These are phyloP conservation scores for Trididemnum miniatum DNA, from an alignment of 23 tunicate species.

Conservation along the genomic window DNA sequence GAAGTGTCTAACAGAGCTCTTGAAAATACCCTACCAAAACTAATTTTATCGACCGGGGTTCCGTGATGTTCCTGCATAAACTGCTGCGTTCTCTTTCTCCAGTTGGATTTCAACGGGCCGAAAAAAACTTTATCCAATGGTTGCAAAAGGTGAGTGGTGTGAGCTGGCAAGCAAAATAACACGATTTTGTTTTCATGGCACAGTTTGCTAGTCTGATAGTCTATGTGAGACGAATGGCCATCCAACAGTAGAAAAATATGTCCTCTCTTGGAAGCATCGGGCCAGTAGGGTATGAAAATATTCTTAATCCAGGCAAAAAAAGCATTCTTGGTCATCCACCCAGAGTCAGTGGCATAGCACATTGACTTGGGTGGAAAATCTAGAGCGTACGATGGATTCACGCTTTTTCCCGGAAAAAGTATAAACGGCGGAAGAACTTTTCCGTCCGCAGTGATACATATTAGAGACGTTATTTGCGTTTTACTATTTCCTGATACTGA, in stretches of 20 bases:
- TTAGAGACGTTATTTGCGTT: slow-evolving; percentile 10
- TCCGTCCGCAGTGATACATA: slow-evolving; percentile 6
- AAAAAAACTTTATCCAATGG: slow-evolving; percentile 17
- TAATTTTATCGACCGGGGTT: neutral
- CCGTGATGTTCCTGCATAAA: neutral
- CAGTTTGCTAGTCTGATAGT: neutral
- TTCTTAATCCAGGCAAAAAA: neutral
- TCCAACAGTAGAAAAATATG: neutral
- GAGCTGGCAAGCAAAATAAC: slow-evolving; percentile 2
- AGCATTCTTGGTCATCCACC: slow-evolving; percentile 10
- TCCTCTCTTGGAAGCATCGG: neutral
- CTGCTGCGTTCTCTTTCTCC: neutral
- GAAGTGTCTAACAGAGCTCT: neutral
- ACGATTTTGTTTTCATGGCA: neutral
- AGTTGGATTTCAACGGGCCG: slow-evolving; percentile 10
- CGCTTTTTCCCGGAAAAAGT: slow-evolving; percentile 18
- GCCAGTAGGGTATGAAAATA: slow-evolving; percentile 11
- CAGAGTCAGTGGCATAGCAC: neutral
- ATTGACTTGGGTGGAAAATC: neutral
- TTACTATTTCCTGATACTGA: neutral
- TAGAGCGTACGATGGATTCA: slow-evolving; percentile 17
- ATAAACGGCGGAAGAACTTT: slow-evolving; percentile 13
- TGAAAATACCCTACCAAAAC: neutral
- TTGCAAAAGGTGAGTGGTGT: neutral
- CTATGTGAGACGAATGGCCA: slow-evolving; percentile 11